These are phyloP conservation scores for Speoplatyrhinus poulsoni DNA, from an alignment of 2,113 vertebrate species.

Conservation along the genomic window DNA sequence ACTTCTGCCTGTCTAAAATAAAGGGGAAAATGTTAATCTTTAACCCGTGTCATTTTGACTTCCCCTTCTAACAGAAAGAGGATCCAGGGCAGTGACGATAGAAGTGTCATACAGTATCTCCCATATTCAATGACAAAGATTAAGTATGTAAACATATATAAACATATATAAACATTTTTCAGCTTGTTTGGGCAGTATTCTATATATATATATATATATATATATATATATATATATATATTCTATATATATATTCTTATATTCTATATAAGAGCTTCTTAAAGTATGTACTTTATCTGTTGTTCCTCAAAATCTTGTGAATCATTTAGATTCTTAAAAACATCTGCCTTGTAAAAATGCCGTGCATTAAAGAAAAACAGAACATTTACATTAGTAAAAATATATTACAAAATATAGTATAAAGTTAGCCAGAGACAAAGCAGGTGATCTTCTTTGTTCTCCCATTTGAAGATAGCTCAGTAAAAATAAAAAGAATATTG, in stretches of 20 bases:
- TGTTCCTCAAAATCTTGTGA: too few relatives aligned
- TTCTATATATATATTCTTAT: too few relatives aligned
- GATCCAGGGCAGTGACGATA: neutral
- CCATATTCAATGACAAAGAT: neutral
- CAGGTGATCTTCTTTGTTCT: neutral
- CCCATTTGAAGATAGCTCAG: neutral
- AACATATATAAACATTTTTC: neutral
- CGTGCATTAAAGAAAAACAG: too few relatives aligned
- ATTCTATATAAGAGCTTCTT: too few relatives aligned
- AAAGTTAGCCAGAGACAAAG: neutral
- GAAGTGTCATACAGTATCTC: neutral
- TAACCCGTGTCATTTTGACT: neutral
- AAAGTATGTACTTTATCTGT: too few relatives aligned
- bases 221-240: too few relatives aligned
- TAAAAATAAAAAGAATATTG: neutral
- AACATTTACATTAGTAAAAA: neutral
- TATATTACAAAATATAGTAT: neutral
- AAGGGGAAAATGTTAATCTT: constrained; percentile 2
- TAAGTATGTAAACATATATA: neutral
- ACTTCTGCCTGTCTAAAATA: constrained; percentile 1
- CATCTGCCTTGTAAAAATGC: too few relatives aligned
- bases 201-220: too few relatives aligned
- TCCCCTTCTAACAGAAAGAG: neutral
- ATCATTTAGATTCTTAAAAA: too few relatives aligned
- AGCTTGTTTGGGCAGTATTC: neutral